Evolutionary conservation across 2,888 invertebrate species (phyloP), one percentile per base, ranked within the genome.

Genomic region (Trichopria drosophilae): DNA sequence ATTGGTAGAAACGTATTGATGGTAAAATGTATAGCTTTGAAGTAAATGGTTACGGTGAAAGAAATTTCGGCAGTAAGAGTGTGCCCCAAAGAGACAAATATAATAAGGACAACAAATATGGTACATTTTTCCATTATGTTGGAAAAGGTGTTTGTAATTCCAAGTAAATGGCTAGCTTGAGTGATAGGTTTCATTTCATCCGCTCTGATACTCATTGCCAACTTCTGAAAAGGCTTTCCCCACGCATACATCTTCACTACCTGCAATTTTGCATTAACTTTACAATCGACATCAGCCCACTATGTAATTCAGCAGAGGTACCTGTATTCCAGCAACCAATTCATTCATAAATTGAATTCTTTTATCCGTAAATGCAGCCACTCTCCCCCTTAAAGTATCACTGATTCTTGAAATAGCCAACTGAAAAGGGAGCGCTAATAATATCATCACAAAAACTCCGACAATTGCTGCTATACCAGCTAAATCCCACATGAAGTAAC

Each of bases 231-330:
- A 0, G 94, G 90, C 62, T 85, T 87, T 73, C 96, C 96, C 90
- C 96, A 96, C 3, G 93, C 90, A 71, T 95, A 96, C 94, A 96
- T 95, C 80, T 96, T 96, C 58, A 96, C 92, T 2, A 94, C 92
- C 80, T 90, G 85, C 13, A 43, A 37, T 26, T n/a, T 22, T n/a
- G 10, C 4, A 36, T 10, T 36, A 4, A 34, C 6, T 34, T 34
- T 18, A 34, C 9, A 34, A 34, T 34, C 29, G 26, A 28, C 23
- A 36, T 19, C 23, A 36, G 76, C n/a, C n/a, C n/a, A n/a, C n/a
- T n/a, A n/a, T n/a, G n/a, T n/a, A n/a, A n/a, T n/a, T n/a, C n/a
- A n/a, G 1, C 76, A 75, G 3, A 74, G 57, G 66, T 84, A 88
- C 91, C 78, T 93, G 87, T 77, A 97, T 93, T 36, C 94, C 96